Conservation (phyloP, 2,113 vertebrate genomes). For the Bujurquina vittata region DNA sequence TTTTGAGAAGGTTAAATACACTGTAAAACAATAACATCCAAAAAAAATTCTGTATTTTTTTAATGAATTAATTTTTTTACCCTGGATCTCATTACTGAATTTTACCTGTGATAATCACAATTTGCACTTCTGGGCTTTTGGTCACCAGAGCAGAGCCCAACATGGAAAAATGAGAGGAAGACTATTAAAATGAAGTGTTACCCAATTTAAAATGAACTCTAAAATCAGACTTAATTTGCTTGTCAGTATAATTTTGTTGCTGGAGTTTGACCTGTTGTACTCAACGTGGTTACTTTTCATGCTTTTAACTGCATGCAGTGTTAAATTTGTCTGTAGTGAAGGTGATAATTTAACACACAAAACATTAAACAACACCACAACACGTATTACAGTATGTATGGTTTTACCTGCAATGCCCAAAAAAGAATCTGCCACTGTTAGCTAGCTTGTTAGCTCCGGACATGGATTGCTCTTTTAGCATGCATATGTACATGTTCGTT, state of each 20-base stretch:
- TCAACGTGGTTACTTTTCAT: neutral
- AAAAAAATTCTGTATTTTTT: neutral
- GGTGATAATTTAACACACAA: neutral
- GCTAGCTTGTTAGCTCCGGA: neutral
- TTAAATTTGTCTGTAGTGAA: neutral
- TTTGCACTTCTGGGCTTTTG: neutral
- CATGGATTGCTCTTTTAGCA: neutral
- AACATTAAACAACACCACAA: neutral
- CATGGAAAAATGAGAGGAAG: neutral
- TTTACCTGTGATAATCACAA: neutral
- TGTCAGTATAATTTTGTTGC: neutral
- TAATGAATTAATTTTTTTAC: neutral
- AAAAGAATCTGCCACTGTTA: neutral
- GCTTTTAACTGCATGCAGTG: neutral
- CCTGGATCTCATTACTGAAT: neutral
- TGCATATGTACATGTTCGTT: neutral
- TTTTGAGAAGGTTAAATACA: neutral
- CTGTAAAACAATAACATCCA: neutral
- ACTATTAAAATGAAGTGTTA: neutral
- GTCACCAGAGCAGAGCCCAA: too few relatives aligned
- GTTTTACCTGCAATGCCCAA: neutral
- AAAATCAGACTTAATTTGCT: neutral
- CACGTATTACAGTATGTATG: neutral
- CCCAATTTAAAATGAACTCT: neutral
- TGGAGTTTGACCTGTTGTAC: neutral